Evolutionary conservation across 2,888 invertebrate genomes (phyloP).

Genomic region (Megalurothrips usitatus): DNA sequence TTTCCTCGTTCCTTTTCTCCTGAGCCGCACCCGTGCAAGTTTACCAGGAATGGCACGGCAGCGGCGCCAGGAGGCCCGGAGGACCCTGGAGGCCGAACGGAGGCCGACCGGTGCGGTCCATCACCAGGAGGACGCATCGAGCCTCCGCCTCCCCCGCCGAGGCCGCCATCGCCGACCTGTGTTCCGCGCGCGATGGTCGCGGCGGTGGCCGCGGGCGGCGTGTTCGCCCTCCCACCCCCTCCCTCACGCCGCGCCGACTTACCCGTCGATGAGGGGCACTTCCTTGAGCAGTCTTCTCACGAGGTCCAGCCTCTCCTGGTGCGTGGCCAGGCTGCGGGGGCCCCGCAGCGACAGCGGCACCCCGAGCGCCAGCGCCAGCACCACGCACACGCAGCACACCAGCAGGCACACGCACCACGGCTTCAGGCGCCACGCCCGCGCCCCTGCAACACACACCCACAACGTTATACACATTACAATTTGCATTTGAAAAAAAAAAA

Average conservation of each 20-base stretch:
- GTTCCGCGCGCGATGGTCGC: neutral
- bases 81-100: too few relatives aligned
- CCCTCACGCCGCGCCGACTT: conserved; percentile 39
- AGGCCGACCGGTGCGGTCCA: too few relatives aligned
- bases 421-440: conserved; percentile 38
- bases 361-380: conserved; percentile 56
- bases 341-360: conserved; percentile 52
- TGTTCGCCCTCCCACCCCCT: conserved; percentile 24
- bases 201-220: neutral
- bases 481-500: too few relatives aligned
- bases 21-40: too few relatives aligned
- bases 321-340: conserved; percentile 35
- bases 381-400: conserved; percentile 56
- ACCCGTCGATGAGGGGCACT: conserved; percentile 65
- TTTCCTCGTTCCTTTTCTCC: too few relatives aligned
- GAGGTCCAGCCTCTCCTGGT: conserved; percentile 54
- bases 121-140: too few relatives aligned
- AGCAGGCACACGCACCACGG: conserved; percentile 55
- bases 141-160: too few relatives aligned
- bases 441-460: conserved; percentile 34
- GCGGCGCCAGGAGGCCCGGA: too few relatives aligned
- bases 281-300: conserved; percentile 60
- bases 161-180: too few relatives aligned
- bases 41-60: too few relatives aligned
- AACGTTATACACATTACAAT: too few relatives aligned